Evolutionary conservation across 2,113 vertebrate species (phyloP).

Genomic region (Anolis sagrei): DNA sequence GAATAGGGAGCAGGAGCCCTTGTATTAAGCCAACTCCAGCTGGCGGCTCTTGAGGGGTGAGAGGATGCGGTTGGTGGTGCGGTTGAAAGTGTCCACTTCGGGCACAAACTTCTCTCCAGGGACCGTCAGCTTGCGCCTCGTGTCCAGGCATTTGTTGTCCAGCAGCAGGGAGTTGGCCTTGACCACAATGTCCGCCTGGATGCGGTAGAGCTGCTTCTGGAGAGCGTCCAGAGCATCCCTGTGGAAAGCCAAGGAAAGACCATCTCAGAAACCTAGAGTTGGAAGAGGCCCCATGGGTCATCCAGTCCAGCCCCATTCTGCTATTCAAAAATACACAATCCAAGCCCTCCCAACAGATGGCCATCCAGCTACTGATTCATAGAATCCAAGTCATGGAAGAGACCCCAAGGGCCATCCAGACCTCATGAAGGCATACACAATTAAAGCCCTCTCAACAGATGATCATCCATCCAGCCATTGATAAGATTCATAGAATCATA

Average conservation of each 20-base stretch:
- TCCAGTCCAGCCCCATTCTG: no score
- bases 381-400: no score
- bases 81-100: slow-evolving; percentile 71
- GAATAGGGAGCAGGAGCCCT: not conserved
- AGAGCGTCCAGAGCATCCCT: slow-evolving; percentile 85
- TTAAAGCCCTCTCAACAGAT: no score
- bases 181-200: slow-evolving; percentile 81
- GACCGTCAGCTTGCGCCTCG: slow-evolving; percentile 72
- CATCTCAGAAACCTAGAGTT: not conserved
- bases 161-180: slow-evolving; percentile 80
- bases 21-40: slow-evolving; percentile 57
- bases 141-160: slow-evolving; percentile 81
- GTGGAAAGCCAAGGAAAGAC: slow-evolving; percentile 28
- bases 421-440: no score
- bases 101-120: slow-evolving; percentile 72
- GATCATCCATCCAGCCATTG: no score
- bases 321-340: no score
- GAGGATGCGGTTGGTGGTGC: slow-evolving; percentile 64
- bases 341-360: no score
- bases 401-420: no score
- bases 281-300: no score
- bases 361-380: no score
- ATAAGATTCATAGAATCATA: no score
- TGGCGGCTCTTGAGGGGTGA: slow-evolving; percentile 61
- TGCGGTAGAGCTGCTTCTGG: slow-evolving; percentile 81